These are phyloP conservation scores for Hemicentrotus pulcherrimus DNA, from an alignment of 35 echinoderm and acorn worm species.

Conservation along the genomic window DNA sequence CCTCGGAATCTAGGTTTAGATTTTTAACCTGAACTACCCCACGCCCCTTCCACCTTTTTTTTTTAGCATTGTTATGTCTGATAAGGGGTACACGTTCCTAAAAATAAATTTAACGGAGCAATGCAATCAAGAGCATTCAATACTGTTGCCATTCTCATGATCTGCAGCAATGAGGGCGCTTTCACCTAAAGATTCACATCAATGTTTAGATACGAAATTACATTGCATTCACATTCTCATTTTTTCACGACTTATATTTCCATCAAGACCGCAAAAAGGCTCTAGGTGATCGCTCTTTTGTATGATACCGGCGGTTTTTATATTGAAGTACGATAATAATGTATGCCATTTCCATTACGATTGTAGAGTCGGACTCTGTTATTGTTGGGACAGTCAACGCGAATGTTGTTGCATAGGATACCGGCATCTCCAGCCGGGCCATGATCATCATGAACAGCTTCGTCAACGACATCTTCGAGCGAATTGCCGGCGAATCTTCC, in stretches of 20 bases:
- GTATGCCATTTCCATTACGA: neutral
- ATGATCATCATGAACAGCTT: too few relatives aligned
- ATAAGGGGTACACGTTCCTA: neutral
- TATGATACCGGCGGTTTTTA: neutral
- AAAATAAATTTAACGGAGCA: neutral
- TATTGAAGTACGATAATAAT: neutral
- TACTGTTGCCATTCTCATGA: neutral
- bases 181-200: neutral
- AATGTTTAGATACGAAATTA: neutral
- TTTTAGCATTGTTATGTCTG: neutral
- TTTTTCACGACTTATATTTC: neutral
- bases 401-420: neutral
- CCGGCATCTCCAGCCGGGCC: too few relatives aligned
- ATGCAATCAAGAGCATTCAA: neutral
- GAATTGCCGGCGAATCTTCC: too few relatives aligned
- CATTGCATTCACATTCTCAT: neutral
- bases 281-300: too few relatives aligned
- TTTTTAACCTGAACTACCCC: neutral
- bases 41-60: neutral
- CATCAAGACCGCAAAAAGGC: neutral
- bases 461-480: too few relatives aligned
- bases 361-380: neutral
- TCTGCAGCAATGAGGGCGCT: neutral
- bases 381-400: neutral
- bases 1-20: neutral